Conservation (phyloP, 2,888 invertebrate genomes). For the Hofmannophila pseudospretella region DNA sequence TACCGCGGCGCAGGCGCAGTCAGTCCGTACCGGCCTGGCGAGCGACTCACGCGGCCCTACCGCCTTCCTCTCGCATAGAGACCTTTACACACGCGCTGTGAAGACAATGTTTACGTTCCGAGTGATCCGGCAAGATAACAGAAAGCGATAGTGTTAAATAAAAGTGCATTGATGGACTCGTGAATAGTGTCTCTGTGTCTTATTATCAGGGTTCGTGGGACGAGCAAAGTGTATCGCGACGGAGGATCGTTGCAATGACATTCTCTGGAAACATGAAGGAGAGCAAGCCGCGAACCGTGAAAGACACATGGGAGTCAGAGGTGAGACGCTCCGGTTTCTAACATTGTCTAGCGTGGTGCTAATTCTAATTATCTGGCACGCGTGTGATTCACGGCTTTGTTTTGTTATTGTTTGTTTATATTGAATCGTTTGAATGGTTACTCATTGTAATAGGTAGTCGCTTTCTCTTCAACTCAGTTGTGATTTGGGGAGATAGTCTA, state of each 20-base stretch:
- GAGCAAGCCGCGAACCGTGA: constrained; percentile 59
- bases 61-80: constrained; percentile 12
- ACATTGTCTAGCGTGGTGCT: constrained; percentile 21
- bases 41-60: constrained; percentile 19
- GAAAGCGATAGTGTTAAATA: constrained; percentile 63
- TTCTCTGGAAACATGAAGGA: constrained; percentile 71
- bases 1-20: constrained; percentile 34
- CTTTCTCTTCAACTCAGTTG: constrained; percentile 15
- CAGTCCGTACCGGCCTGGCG: constrained; percentile 37
- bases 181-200: constrained; percentile 28
- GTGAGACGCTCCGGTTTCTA: constrained; percentile 44
- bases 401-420: constrained; percentile 40
- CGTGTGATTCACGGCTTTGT: constrained; percentile 35
- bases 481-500: neutral
- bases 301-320: constrained; percentile 72
- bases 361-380: constrained; percentile 32
- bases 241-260: constrained; percentile 59
- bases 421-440: constrained; percentile 37
- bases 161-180: constrained; percentile 30
- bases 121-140: constrained; percentile 46
- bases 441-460: constrained; percentile 16
- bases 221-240: constrained; percentile 48
- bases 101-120: constrained; percentile 47
- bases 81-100: constrained; percentile 19
- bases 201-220: constrained; percentile 18